Conservation (phyloP, 2,797 vertebrate species). For the Phataginus tetradactyla region DNA sequence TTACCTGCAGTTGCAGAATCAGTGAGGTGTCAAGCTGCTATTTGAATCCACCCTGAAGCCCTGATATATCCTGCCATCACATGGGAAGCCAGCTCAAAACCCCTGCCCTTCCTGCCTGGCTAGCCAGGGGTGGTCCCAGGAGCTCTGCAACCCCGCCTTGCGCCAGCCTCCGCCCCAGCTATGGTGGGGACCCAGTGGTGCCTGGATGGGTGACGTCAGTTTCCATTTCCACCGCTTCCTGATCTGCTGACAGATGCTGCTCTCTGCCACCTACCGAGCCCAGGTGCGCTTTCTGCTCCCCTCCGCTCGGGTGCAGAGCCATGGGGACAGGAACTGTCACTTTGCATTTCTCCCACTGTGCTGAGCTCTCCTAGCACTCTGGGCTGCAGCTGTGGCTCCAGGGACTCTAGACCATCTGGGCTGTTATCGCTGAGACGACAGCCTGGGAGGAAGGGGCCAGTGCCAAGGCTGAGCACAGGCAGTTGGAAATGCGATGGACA, state of each 20-base stretch:
- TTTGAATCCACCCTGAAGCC: not conserved
- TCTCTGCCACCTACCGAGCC: not conserved
- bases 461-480: not conserved
- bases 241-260: not conserved
- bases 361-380: not conserved
- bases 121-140: not conserved
- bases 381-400: not conserved
- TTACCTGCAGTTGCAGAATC: not conserved
- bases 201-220: not conserved
- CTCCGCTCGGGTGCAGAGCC: rapidly evolving
- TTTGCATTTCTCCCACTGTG: not conserved
- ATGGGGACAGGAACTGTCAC: not conserved
- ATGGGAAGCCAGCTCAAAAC: not conserved
- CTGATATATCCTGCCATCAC: not conserved
- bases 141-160: not conserved
- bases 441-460: not conserved
- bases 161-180: rapidly evolving
- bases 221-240: not conserved
- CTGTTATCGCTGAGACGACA: not conserved
- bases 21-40: not conserved
- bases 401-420: not conserved
- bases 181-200: not conserved
- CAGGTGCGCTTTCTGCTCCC: not conserved
- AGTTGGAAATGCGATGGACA: not conserved
- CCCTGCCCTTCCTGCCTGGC: not conserved